Percentiles rank a stretch among this genome's conserved stretches.
phyloP scores from a whole-genome alignment of 2,888 invertebrate species.

The Pachycephus smyrnensis region DNA sequence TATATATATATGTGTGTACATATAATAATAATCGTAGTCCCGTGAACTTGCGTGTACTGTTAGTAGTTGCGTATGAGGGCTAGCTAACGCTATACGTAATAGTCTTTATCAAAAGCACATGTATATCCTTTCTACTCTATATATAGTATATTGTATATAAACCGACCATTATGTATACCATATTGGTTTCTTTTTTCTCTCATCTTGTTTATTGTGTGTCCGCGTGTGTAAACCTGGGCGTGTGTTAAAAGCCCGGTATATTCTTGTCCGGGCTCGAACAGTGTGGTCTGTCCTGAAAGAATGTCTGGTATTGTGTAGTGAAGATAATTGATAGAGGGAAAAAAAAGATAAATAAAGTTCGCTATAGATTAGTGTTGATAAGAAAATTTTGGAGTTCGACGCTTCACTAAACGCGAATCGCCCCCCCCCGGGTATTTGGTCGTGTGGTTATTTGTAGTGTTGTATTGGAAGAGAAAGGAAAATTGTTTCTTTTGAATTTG shows the following conservation, averaged over 20 bases:
- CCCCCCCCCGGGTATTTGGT: background rate
- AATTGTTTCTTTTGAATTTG: background rate
- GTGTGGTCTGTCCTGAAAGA: background rate
- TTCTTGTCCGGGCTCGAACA: background rate
- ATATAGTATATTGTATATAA: slow-evolving; percentile 47
- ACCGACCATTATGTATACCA: slow-evolving; percentile 46
- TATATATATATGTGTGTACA: slow-evolving; percentile 17
- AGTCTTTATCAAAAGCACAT: slow-evolving; percentile 65
- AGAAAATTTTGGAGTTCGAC: background rate
- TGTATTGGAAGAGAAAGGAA: background rate
- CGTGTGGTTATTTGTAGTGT: background rate
- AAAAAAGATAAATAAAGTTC: background rate
- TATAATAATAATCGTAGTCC: background rate
- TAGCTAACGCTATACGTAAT: slow-evolving; percentile 57
- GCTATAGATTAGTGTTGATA: background rate
- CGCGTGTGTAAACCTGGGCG: slow-evolving; percentile 15
- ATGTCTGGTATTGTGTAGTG: background rate
- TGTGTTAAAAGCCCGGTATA: background rate
- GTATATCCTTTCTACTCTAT: slow-evolving; percentile 61
- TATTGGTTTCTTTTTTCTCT: slow-evolving; percentile 29
- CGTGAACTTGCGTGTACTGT: slow-evolving; percentile 26
- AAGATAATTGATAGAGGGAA: background rate
- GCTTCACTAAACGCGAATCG: background rate
- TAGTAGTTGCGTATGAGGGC: slow-evolving; percentile 33
- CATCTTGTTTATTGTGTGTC: slow-evolving; percentile 21